phyloP scores from a whole-genome alignment of 2,113 vertebrate species.

The Turnix velox region DNA sequence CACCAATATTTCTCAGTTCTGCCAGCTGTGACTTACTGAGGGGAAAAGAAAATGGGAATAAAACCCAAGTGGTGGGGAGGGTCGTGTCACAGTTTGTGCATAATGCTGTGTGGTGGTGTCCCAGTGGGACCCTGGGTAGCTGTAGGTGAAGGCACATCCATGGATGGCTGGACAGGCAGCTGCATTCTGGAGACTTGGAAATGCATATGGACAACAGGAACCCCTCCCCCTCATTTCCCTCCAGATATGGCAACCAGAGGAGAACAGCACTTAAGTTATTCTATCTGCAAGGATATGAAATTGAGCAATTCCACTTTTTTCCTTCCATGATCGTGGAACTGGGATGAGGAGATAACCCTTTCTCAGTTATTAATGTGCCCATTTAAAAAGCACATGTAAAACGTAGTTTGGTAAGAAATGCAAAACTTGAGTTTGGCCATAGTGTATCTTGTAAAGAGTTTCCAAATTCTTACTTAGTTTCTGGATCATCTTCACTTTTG shows the following conservation, averaged over 20 bases:
- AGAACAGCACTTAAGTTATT: background rate
- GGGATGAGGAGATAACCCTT: background rate
- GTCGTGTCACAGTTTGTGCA: background rate
- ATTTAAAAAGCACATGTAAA: background rate
- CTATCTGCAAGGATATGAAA: background rate
- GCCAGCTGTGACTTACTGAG: background rate
- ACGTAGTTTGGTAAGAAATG: background rate
- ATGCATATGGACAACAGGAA: background rate
- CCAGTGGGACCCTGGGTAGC: background rate
- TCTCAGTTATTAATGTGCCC: background rate
- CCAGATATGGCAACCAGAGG: accelerated
- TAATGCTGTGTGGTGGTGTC: accelerated
- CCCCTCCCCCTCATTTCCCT: background rate
- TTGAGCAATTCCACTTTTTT: background rate
- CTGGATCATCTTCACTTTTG: background rate
- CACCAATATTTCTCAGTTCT: background rate
- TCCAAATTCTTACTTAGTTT: background rate
- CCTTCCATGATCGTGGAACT: accelerated
- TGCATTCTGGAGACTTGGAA: background rate
- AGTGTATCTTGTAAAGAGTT: background rate
- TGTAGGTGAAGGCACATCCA: background rate
- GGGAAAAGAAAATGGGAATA: background rate
- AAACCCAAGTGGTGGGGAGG: accelerated
- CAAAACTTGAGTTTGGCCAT: background rate
- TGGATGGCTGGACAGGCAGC: background rate